A percentile compares a stretch with the other conserved stretches of the same genome.
Evolutionary conservation across 2,888 invertebrate species (phyloP).

Genomic region (Melanophora roralis): DNA sequence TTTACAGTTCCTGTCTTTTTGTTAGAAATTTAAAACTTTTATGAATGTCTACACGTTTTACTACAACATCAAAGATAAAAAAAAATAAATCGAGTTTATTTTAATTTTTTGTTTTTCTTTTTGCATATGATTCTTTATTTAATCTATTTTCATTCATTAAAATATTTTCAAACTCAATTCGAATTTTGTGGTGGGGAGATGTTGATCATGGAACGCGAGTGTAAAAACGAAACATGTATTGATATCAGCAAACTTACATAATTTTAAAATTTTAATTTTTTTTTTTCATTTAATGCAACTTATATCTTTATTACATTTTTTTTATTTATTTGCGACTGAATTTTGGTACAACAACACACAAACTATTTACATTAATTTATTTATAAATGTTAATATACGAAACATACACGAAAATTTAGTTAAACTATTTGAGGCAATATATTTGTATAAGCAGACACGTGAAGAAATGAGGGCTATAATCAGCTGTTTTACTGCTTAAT

Average conservation of each 20-base stretch:
- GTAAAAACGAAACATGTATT: background rate
- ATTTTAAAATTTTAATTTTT: constrained; percentile 30
- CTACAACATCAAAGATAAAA: constrained; percentile 9
- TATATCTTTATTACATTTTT: no score
- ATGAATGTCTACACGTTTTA: background rate
- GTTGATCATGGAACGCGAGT: background rate
- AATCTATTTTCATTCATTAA: constrained; percentile 33
- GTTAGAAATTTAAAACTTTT: constrained; percentile 6
- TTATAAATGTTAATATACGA: no score
- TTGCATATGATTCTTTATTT: background rate
- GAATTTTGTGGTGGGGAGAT: background rate
- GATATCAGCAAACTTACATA: background rate
- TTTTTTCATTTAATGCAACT: no score
- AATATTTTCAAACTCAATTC: constrained; percentile 29
- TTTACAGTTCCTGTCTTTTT: background rate
- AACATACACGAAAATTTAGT: no score
- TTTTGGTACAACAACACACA: no score
- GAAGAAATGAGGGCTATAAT: no score
- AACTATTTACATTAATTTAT: no score
- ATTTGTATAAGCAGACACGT: no score
- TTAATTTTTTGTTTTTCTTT: background rate
- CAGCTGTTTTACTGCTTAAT: no score
- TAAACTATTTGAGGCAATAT: no score
- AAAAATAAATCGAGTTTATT: constrained; percentile 10
- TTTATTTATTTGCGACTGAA: no score